A percentile compares a stretch with the other conserved stretches of the same genome.
Conservation (phyloP, 2,797 vertebrate genomes). For the Acropternis orthonyx region DNA sequence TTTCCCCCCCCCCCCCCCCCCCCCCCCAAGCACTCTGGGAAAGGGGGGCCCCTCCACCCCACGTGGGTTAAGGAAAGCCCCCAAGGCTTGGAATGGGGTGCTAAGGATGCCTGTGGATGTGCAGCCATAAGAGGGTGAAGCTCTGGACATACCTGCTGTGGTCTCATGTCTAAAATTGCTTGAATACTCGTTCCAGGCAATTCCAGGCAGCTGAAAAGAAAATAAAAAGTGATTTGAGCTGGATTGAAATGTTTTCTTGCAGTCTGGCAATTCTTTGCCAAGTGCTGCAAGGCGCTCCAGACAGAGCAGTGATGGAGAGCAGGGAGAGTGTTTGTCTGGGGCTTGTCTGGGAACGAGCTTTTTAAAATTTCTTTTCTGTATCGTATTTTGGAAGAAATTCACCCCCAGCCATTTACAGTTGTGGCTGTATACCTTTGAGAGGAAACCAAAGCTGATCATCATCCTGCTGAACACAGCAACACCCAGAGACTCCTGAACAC, state of each 20-base stretch:
- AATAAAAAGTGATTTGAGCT: not conserved
- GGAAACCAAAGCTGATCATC: not conserved
- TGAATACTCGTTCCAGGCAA: not conserved
- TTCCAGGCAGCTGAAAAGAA: not conserved
- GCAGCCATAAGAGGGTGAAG: not conserved
- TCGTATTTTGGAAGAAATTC: not conserved
- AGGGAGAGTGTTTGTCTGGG: not conserved
- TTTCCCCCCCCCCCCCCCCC: too few species aligned
- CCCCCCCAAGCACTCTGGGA: accelerated
- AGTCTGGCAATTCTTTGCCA: not conserved
- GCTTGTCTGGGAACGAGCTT: not conserved
- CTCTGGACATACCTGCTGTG: not conserved
- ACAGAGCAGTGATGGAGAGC: not conserved
- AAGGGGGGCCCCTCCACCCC: not conserved
- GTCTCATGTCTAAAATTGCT: not conserved
- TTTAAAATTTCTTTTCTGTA: too few species aligned
- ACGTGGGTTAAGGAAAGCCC: not conserved
- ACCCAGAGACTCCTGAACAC: not conserved
- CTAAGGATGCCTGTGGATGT: not conserved
- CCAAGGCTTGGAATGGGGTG: not conserved
- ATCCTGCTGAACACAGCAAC: not conserved
- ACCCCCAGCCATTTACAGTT: not conserved
- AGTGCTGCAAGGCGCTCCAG: not conserved
- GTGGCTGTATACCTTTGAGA: not conserved
- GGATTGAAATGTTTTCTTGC: not conserved